Base-by-base conservation (phyloP, 2,113 vertebrate genomes). In the Dendrocopos noguchii region DNA sequence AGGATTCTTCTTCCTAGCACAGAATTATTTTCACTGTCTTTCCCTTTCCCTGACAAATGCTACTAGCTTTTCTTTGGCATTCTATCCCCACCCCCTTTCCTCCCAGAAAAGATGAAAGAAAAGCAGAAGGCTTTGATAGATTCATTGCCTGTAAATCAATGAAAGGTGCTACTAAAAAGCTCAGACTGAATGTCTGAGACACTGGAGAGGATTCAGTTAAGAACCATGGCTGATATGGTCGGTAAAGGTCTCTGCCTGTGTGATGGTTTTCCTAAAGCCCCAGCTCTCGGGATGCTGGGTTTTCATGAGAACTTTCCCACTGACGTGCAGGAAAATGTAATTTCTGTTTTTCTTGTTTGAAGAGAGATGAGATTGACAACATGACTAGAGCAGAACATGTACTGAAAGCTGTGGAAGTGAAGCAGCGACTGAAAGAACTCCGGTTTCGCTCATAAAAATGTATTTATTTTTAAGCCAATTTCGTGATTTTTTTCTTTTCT, bases 141-240 rank as follows among this genome's bases (percentile, higher is more conserved):
- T 92, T 93, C 81, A 84, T 67, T 89, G 84, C 52, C 86, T 91
- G 80, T 88, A 74, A 85, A 93, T 91, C 91, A 88, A 57, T 83
- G 52, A 91, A 95, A 88, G 86, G 71, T 88, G 82, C 84, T 80
- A 52, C 77, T 91, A 75, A 92, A 82, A 80, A 64, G 93, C 78
- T 86, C 34, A 29, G 39, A 27, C 60, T 33, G 61, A 91, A 70
- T 75, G 65, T 12, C 79, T 94, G 50, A 83, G 67, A 34, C 64
- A 57, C 31, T 1, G 2, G 42, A 80, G 88, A 89, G 65, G 79
- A 88, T 77, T n/a, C 28, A 50, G 72, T 92, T 92, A 79, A 88
- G 82, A 87, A 57, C 77, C 50, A 8, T 65, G 63, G 80, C 56
- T 70, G 70, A 90, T 86, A 34, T 79, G 80, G 71, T 88, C 74